phyloP scores from a whole-genome alignment of 1,140 invertebrate genomes.

The Lucilia cuprina region DNA sequence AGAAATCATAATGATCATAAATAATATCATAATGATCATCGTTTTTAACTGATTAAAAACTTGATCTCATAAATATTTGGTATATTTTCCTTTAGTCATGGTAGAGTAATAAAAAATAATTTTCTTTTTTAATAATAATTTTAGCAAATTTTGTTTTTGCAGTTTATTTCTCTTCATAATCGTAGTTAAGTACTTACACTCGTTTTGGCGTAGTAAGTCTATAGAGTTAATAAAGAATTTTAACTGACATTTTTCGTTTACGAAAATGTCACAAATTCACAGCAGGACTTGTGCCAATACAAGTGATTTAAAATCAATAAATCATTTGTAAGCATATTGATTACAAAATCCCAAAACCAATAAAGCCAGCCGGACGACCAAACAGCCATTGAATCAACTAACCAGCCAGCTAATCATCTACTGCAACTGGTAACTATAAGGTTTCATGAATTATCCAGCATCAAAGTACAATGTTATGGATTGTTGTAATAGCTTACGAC shows the following conservation, averaged over 20 bases:
- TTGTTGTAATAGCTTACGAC: not conserved
- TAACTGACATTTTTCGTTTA: conserved; percentile 63
- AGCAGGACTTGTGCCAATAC: conserved; percentile 62
- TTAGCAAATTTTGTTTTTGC: not conserved
- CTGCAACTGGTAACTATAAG: not conserved
- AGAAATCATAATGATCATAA: not conserved
- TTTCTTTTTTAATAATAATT: conserved; percentile 22
- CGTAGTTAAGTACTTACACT: not conserved
- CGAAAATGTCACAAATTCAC: conserved; percentile 63
- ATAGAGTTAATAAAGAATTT: conserved; percentile 57
- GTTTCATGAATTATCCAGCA: not conserved
- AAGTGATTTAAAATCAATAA: conserved; percentile 63
- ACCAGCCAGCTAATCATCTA: not conserved
- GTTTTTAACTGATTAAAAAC: conserved; percentile 14
- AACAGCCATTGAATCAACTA: not conserved
- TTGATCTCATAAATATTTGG: conserved; percentile 1
- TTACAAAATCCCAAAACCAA: conserved; percentile 31
- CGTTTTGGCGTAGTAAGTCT: not conserved
- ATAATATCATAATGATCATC: not conserved
- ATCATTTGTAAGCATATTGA: conserved; percentile 57
- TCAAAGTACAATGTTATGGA: not conserved
- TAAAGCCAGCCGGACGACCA: not conserved
- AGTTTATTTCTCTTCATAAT: not conserved
- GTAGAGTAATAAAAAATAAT: conserved; percentile 18
- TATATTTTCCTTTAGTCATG: not conserved